Percentiles rank a stretch among this genome's conserved stretches.
Evolutionary conservation across 2,888 invertebrate species (phyloP).

Genomic region (Globia sparganii): DNA sequence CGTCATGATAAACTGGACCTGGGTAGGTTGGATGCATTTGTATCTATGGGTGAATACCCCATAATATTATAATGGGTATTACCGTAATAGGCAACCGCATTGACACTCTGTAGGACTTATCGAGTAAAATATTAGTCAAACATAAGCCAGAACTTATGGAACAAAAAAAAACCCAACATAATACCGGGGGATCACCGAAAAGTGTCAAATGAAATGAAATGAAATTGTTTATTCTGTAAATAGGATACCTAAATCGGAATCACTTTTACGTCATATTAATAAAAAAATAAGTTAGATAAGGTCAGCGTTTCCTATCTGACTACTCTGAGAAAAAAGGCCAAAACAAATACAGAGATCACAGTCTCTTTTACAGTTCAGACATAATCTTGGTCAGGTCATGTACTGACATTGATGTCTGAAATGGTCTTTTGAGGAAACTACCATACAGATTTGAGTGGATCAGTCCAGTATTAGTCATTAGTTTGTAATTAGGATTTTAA

Average conservation of each 20-base stretch:
- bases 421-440: no score
- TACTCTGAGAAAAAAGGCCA: not conserved
- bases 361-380: not conserved
- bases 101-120: not conserved
- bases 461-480: no score
- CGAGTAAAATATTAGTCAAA: not conserved
- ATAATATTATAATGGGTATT: conserved; percentile 17
- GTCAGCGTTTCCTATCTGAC: not conserved
- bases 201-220: not conserved
- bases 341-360: not conserved
- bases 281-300: not conserved
- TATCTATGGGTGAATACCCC: conserved; percentile 15
- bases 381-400: not conserved
- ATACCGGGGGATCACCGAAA: conserved; percentile 6
- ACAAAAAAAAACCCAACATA: conserved; percentile 7
- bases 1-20: conserved; percentile 25
- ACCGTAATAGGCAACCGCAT: not conserved
- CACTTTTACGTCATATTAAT: not conserved
- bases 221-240: not conserved
- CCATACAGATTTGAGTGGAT: not conserved
- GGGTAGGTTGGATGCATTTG: not conserved
- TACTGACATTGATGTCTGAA: no score
- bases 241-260: no score
- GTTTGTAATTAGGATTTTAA: not conserved
- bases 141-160: not conserved